Evolutionary conservation across 1,140 invertebrate species (phyloP).

Genomic region (Latrodectus geometricus): DNA sequence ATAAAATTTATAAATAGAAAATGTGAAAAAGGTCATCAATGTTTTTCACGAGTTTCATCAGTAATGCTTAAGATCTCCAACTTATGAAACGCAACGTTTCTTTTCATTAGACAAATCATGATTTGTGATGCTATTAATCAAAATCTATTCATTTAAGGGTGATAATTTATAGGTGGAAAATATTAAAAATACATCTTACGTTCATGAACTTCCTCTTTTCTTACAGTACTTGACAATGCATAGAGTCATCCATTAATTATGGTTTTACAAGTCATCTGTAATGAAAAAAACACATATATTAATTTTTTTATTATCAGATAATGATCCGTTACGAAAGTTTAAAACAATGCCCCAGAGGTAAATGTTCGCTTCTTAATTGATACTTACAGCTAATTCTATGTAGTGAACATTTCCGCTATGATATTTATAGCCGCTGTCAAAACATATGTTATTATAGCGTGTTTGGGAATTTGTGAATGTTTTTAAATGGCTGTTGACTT

Average conservation of each 20-base stretch:
- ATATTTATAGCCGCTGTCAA: neutral
- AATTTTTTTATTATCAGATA: neutral
- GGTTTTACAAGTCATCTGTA: neutral
- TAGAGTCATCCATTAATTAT: constrained; percentile 6
- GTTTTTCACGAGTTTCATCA: too few relatives aligned
- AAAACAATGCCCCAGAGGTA: neutral
- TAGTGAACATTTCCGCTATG: neutral
- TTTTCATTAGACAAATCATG: too few relatives aligned
- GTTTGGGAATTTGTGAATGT: neutral
- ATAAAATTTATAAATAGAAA: too few relatives aligned
- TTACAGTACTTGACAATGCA: too few relatives aligned
- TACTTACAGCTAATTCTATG: neutral
- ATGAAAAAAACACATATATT: neutral
- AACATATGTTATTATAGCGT: neutral
- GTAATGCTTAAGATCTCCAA: too few relatives aligned
- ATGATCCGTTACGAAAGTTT: constrained; percentile 14
- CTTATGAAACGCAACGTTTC: too few relatives aligned
- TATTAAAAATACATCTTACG: too few relatives aligned
- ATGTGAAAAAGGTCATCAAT: too few relatives aligned
- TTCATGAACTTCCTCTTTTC: too few relatives aligned
- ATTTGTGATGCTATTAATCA: too few relatives aligned
- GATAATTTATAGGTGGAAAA: too few relatives aligned
- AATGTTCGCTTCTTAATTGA: neutral
- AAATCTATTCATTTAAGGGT: too few relatives aligned
- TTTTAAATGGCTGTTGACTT: neutral